These are phyloP conservation scores for Cancer borealis DNA, from an alignment of 2,888 invertebrate genomes.

Conservation along the genomic window DNA sequence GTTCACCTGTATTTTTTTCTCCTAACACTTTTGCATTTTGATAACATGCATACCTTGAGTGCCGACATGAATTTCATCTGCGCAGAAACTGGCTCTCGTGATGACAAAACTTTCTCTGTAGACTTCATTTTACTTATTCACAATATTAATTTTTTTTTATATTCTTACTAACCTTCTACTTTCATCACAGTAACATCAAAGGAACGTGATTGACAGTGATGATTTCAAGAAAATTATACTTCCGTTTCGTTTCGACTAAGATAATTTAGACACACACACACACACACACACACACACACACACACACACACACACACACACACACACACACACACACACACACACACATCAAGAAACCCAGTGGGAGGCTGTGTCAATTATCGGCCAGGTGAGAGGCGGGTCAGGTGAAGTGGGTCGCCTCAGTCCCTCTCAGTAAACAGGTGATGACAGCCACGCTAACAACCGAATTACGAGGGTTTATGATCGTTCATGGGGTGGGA, in stretches of 20 bases:
- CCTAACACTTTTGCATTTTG: neutral
- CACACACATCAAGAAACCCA: neutral
- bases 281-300: too few relatives aligned
- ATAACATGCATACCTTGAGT: neutral
- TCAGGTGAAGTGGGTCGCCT: neutral
- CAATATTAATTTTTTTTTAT: neutral
- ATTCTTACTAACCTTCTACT: neutral
- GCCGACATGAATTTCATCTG: neutral
- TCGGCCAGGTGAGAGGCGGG: neutral
- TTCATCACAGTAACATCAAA: neutral
- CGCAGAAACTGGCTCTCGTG: neutral
- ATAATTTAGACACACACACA: neutral
- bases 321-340: neutral
- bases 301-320: conserved; percentile 9
- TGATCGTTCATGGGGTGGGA: conserved; percentile 22
- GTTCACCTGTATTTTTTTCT: neutral
- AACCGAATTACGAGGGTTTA: conserved; percentile 51
- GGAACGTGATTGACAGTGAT: neutral
- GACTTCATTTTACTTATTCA: neutral
- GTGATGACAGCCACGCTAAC: conserved; percentile 43
- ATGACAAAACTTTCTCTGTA: neutral
- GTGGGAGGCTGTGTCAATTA: neutral
- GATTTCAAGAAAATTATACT: neutral
- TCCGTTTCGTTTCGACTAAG: neutral
- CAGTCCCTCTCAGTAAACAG: conserved; percentile 7